These are phyloP conservation scores for Phrynosoma blainvillii DNA, from an alignment of 2,113 vertebrate genomes.

Conservation along the genomic window DNA sequence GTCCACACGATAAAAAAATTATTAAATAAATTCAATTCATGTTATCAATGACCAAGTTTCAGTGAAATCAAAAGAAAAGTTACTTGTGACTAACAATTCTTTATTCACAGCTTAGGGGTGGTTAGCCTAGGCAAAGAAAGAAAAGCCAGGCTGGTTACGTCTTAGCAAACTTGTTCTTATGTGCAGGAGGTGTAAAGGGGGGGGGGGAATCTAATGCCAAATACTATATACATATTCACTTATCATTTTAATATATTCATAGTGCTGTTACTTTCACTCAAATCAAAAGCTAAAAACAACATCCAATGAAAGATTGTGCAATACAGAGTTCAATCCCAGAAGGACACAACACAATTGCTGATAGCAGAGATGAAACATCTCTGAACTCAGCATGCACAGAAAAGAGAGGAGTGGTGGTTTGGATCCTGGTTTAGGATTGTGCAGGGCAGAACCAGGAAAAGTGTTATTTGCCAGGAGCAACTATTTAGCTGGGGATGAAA, in stretches of 20 bases:
- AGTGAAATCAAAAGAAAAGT: too few species aligned
- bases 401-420: neutral
- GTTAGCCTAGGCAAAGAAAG: neutral
- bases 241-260: neutral
- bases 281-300: neutral
- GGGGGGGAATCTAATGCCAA: too few species aligned
- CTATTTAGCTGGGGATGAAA: neutral
- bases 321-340: neutral
- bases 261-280: neutral
- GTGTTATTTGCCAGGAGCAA: neutral
- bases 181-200: neutral
- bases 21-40: too few species aligned
- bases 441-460: neutral
- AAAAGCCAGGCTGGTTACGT: neutral
- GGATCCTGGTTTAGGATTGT: neutral
- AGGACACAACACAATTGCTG: neutral
- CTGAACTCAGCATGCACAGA: neutral
- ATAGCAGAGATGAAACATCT: neutral
- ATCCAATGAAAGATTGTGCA: neutral
- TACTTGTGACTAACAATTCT: too few species aligned
- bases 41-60: too few species aligned
- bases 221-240: neutral
- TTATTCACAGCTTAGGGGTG: too few species aligned
- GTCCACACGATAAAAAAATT: too few species aligned
- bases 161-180: neutral